Conservation (phyloP, 2,113 vertebrate genomes). For the Centrocercus urophasianus region DNA sequence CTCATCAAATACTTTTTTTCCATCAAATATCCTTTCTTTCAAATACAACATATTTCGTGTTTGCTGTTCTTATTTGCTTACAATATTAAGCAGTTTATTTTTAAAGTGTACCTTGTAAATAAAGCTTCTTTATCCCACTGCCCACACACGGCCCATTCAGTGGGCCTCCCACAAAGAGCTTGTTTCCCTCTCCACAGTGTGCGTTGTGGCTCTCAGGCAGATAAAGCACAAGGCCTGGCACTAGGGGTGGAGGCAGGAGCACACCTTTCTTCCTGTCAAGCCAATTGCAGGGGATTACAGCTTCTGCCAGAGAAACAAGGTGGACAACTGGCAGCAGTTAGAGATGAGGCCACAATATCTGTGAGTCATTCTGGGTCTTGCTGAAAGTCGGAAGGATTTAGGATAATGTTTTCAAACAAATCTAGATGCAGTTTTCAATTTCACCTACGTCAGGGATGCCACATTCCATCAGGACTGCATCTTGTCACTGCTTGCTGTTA, state of each 20-base stretch:
- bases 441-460: not conserved
- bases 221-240: accelerated
- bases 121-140: not conserved
- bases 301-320: not conserved
- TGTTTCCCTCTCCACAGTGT: not conserved
- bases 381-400: constrained; percentile 13
- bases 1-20: not conserved
- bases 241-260: not conserved
- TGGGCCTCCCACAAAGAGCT: not conserved
- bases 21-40: not conserved
- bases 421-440: not conserved
- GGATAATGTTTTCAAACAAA: not conserved
- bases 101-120: not conserved
- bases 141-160: not conserved
- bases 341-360: not conserved
- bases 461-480: not conserved
- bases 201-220: not conserved
- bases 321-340: not conserved
- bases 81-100: not conserved
- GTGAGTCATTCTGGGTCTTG: not conserved
- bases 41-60: not conserved
- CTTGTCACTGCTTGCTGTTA: not conserved
- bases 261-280: not conserved
- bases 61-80: not conserved
- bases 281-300: accelerated